Evolutionary conservation across 2,113 vertebrate genomes (phyloP), one percentile per base, ranked within the genome.

Genomic region (Pygoscelis adeliae): DNA sequence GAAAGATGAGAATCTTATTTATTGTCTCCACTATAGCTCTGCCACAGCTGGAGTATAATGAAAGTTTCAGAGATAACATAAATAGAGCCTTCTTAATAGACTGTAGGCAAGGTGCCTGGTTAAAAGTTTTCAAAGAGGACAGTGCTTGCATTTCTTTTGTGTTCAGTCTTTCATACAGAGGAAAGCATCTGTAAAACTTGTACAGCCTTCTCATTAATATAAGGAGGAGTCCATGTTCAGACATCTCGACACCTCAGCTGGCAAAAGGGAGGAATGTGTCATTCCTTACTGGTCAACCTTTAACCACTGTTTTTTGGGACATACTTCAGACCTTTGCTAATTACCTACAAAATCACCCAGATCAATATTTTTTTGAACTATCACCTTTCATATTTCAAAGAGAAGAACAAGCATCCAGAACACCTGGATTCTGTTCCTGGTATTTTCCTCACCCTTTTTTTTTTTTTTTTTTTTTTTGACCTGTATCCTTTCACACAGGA

Each of bases 211-310:
- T 52, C 16, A 76, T 3, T 40, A 10, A 53, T 34, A 34, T 6
- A 59, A 76, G 9, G 36, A 67, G 23, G 26, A 66, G 32, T 47
- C 25, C 46, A 65, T 0, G 0, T 52, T 53, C 53, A 61, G 34
- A 22, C 12, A 36, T 15, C 29, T 76, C 3, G 0, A 10, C 6
- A 66, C 18, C 12, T 85, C 26, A 40, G 15, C 13, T 1, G 3
- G 36, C 15, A 42, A 62, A 61, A 52, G 19, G 59, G 36, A 80
- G 4, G 10, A 66, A 62, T 15, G 15, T 62, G 36, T 59, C 19
- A 16, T 18, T 84, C 36, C 30, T 61, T 49, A 15, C 16, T 55
- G 34, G 32, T 30, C 40, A 58, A 30, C 16, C 5, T 63, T 70
- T 88, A 79, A 79, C 8, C 29, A 36, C 34, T 40, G 8, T 1